These are phyloP conservation scores for Cephalopterus ornatus DNA, from an alignment of 2,113 vertebrate genomes.

Conservation along the genomic window DNA sequence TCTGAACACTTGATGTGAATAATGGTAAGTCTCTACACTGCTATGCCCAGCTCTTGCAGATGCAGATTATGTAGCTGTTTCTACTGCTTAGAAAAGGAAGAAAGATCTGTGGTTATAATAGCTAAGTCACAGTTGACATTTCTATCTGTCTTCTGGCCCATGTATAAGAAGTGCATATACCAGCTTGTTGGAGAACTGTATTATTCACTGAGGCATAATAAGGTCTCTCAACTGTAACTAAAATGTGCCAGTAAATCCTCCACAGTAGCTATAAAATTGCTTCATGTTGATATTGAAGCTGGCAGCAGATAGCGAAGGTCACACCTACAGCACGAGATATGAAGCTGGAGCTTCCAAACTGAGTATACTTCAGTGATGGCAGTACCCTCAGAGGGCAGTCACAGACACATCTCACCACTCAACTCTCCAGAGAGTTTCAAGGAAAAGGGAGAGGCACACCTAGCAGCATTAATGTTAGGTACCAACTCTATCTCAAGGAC, in stretches of 20 bases:
- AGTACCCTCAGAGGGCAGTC: not conserved
- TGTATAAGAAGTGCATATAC: not conserved
- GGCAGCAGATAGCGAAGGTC: not conserved
- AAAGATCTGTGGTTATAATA: not conserved
- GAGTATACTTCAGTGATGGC: not conserved
- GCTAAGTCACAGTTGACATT: not conserved
- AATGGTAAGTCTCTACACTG: not conserved
- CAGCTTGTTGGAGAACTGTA: not conserved
- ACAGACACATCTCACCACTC: not conserved
- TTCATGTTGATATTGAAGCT: not conserved
- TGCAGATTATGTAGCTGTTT: not conserved
- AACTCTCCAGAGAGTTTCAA: not conserved
- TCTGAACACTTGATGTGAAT: not conserved
- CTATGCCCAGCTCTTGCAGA: not conserved
- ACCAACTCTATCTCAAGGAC: not conserved
- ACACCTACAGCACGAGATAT: not conserved
- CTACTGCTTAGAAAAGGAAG: not conserved
- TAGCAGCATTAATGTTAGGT: not conserved
- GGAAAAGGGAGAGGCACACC: not conserved
- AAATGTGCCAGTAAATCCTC: not conserved
- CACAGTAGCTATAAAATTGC: not conserved
- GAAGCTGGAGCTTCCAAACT: not conserved
- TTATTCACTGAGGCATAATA: not conserved
- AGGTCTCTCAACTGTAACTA: not conserved
- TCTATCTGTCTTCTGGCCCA: not conserved